A percentile compares a stretch with the other conserved stretches of the same genome.
Conservation (phyloP, 2,113 vertebrate species). For the Rousettus leschenaultii region DNA sequence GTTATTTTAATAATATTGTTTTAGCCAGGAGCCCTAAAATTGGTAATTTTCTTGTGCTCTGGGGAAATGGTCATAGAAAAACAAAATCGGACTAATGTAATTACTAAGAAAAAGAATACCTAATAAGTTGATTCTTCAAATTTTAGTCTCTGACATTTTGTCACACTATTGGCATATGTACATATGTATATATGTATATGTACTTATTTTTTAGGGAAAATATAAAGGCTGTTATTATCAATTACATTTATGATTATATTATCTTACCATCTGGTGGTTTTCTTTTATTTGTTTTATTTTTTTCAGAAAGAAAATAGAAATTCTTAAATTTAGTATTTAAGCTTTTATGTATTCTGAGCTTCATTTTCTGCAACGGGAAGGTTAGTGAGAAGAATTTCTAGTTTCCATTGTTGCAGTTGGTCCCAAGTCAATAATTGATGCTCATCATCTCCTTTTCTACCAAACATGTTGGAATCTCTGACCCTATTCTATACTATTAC, state of each 20-base stretch:
- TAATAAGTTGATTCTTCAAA: background rate
- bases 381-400: background rate
- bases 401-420: background rate
- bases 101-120: background rate
- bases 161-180: background rate
- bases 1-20: background rate
- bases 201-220: no score
- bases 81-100: background rate
- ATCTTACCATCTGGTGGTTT: background rate
- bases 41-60: background rate
- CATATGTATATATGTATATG: background rate
- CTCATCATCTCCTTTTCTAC: background rate
- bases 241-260: background rate
- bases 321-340: background rate
- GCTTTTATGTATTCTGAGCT: background rate
- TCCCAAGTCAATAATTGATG: background rate
- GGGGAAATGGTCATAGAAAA: background rate
- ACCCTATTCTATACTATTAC: background rate
- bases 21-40: background rate
- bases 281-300: background rate
- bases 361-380: background rate
- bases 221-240: background rate
- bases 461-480: background rate
- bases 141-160: background rate
- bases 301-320: background rate